A percentile compares a stretch with the other conserved stretches of the same genome.
These are phyloP conservation scores for Marronus borbonicus DNA, from an alignment of 2,888 invertebrate genomes.

Conservation along the genomic window DNA sequence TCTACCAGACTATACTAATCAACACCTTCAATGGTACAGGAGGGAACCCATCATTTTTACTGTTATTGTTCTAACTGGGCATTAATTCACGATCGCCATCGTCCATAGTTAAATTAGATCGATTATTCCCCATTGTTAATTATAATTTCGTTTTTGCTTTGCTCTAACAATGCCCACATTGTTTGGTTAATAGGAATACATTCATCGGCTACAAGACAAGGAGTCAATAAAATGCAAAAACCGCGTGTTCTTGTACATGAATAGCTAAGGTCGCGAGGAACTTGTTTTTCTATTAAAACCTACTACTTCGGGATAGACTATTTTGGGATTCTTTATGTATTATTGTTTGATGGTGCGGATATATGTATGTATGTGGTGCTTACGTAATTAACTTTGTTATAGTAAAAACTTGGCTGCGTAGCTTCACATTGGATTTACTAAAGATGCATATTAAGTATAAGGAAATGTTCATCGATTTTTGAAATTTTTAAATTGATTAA, in stretches of 20 bases:
- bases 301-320: background rate
- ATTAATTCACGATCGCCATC: background rate
- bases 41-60: background rate
- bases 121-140: background rate
- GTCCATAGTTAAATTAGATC: background rate
- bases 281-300: background rate
- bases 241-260: too few relatives aligned
- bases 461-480: too few relatives aligned
- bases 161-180: background rate
- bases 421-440: too few relatives aligned
- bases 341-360: too few relatives aligned
- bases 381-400: too few relatives aligned
- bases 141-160: conserved; percentile 4
- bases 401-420: too few relatives aligned
- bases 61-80: background rate
- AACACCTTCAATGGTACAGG: background rate
- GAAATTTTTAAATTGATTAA: too few relatives aligned
- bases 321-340: background rate
- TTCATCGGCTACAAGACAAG: background rate
- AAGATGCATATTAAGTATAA: too few relatives aligned
- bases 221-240: background rate
- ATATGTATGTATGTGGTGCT: too few relatives aligned
- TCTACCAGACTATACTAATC: too few relatives aligned
- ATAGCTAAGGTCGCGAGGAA: too few relatives aligned
- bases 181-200: conserved; percentile 2